A percentile compares a stretch with the other conserved stretches of the same genome.
phyloP scores from a whole-genome alignment of 1,140 invertebrate species.

The Popillia japonica region DNA sequence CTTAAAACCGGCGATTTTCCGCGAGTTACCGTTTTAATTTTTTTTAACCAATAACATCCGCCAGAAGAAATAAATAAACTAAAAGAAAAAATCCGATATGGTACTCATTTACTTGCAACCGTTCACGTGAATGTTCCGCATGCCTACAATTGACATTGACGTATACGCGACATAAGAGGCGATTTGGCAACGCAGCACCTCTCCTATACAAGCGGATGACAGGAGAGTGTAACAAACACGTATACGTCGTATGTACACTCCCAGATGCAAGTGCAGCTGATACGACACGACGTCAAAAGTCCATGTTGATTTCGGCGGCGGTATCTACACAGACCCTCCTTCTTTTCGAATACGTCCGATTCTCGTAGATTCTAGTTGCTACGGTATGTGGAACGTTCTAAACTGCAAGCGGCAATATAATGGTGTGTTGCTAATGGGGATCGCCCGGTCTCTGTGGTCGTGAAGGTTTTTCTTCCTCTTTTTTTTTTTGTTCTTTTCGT shows the following conservation, averaged over 20 bases:
- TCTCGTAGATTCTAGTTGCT: too few relatives aligned
- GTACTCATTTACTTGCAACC: not conserved
- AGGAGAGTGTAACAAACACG: not conserved
- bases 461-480: not conserved
- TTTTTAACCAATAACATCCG: too few relatives aligned
- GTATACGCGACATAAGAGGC: not conserved
- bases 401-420: not conserved
- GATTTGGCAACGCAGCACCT: slow-evolving; percentile 1
- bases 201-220: not conserved
- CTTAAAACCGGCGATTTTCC: too few relatives aligned
- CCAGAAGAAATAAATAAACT: too few relatives aligned
- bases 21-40: too few relatives aligned
- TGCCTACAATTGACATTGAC: slow-evolving; percentile 14
- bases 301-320: not conserved
- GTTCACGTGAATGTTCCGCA: not conserved
- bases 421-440: slow-evolving; percentile 9
- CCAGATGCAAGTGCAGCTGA: slow-evolving; percentile 4
- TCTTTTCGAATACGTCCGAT: too few relatives aligned
- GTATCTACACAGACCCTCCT: not conserved
- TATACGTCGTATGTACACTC: not conserved
- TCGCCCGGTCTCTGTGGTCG: not conserved
- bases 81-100: too few relatives aligned
- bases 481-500: not conserved
- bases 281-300: not conserved
- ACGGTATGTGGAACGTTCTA: not conserved